Base-by-base conservation (phyloP, 2,113 vertebrate species). In the Poecile atricapillus region DNA sequence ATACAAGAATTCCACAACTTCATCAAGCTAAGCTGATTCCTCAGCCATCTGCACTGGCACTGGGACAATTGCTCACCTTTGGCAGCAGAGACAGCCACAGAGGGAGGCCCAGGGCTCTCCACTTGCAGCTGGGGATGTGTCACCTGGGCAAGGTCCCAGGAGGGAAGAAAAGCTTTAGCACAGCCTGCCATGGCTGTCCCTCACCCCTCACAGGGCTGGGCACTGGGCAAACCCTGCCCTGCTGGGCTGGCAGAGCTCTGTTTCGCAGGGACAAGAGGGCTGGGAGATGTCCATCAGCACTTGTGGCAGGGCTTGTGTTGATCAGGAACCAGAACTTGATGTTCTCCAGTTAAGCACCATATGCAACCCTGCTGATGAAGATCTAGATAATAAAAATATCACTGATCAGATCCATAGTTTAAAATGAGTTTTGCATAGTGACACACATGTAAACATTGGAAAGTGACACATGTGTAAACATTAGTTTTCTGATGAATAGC, bases 181-280 rank as follows among this genome's bases (percentile, higher is more conserved):
- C 33, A 50, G 17, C 28, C 9, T 22, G 24, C 3, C 21, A 35
- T 9, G 0, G 0, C 25, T 35, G 31, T 14, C 41, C 35, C 30
- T 46, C 21, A 77, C 11, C 25, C 15, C 39, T 30, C 49, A 3
- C 35, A 17, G 25, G 28, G 17, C 24, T 56, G n/a, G 46, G 37
- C 31, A 60, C n/a, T 1, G 5, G 35, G 56, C 33, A 89, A 47
- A 67, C 9, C 21, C 60, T 39, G 31, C 30, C 21, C 37, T 5
- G 0, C 27, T 16, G 52, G 14, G 18, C 21, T 3, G 1, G 7
- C 2, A 64, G 15, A 47, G 25, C 7, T 15, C 47, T 30, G 11
- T 1, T 17, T 33, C 19, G 3, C 41, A 16, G 43, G 22, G 53
- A 50, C 13, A 22, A 13, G 56, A n/a, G n/a, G 37, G 20, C 8